phyloP scores from a whole-genome alignment of 2,113 vertebrate genomes.

The Hemiscyllium ocellatum region DNA sequence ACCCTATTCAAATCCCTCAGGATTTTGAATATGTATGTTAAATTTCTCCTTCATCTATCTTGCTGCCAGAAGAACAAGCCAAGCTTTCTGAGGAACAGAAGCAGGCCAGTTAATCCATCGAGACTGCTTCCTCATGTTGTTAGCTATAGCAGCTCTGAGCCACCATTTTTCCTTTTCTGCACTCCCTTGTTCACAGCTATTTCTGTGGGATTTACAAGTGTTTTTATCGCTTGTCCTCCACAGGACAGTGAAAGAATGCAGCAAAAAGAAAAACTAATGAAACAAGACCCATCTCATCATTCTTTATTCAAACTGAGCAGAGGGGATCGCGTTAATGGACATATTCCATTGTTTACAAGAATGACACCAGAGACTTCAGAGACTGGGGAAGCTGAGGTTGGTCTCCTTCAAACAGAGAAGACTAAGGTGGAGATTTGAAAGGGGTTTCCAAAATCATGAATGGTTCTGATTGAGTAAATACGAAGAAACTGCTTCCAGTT shows the following conservation, averaged over 20 bases:
- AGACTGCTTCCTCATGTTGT: neutral
- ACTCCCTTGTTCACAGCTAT: neutral
- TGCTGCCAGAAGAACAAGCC: neutral
- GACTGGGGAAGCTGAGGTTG: neutral
- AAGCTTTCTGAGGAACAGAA: neutral
- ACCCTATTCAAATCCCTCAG: neutral
- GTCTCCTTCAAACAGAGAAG: neutral
- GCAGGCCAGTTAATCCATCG: neutral
- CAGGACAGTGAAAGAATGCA: neutral
- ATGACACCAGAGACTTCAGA: neutral
- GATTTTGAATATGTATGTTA: neutral
- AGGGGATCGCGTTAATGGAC: neutral
- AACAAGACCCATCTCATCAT: neutral
- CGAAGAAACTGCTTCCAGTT: neutral
- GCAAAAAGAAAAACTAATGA: neutral
- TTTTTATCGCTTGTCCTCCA: neutral
- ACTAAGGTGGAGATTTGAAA: neutral
- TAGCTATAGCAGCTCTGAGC: neutral
- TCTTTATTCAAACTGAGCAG: neutral
- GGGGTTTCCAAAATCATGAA: neutral
- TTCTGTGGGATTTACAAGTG: neutral
- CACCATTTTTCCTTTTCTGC: neutral
- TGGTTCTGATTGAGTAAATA: neutral
- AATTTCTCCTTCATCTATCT: neutral
- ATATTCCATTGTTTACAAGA: neutral